Evolutionary conservation across 1,140 invertebrate genomes (phyloP), one percentile per base, ranked within the genome.

Genomic region (Ceratitis capitata): DNA sequence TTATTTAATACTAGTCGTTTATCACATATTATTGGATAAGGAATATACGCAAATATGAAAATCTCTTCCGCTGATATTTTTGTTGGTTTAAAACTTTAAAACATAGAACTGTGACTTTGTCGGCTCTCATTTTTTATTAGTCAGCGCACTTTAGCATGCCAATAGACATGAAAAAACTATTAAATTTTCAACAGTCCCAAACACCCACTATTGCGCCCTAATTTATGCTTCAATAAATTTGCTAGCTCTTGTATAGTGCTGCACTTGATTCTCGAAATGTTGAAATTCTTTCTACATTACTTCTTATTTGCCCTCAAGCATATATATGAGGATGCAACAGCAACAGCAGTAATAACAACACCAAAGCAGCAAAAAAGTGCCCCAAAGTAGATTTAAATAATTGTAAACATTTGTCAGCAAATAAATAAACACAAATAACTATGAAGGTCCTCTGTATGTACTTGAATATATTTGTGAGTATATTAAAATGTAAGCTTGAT

Each of bases 351-450:
- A 0, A 39, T 32, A 32, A 35, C 29, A n/a, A n/a, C n/a, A n/a
- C n/a, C n/a, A n/a, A n/a, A n/a, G n/a, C n/a, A n/a, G n/a, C n/a
- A n/a, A n/a, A n/a, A n/a, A n/a, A n/a, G n/a, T n/a, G 61, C 32
- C 61, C n/a, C 9, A 69, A 69, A 69, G 61, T 69, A 69, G 61
- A 69, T 35, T 69, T 35, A 69, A 69, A 69, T 69, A 69, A 69
- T 35, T 69, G 61, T 69, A 69, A 69, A 35, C 61, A 69, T 69
- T 69, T 69, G 61, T 39, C 61, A 69, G 29, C 29, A 39, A 69
- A 69, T 69, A 69, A 69, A 69, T 69, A 69, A n/a, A 35, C 32
- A 35, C 32, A 69, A 7, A n/a, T n/a, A n/a, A n/a, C n/a, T n/a
- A 32, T 3, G 61, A 35, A 19, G 29, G 29, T 35, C 61, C n/a